phyloP scores from a whole-genome alignment of 2,797 vertebrate genomes.

The Notolabrus celidotus region DNA sequence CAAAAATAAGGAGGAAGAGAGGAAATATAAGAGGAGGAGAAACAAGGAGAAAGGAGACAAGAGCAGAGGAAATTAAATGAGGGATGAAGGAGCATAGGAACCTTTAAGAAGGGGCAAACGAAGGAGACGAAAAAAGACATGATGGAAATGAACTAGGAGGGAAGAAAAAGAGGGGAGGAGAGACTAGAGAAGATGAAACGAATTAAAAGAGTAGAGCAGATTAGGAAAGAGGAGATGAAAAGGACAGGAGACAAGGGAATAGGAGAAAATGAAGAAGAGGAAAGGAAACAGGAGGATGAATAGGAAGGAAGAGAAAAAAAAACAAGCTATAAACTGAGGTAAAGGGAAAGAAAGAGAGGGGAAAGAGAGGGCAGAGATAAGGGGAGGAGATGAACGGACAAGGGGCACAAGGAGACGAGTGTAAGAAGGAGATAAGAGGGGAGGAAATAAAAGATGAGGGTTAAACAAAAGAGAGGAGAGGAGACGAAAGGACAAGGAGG shows the following conservation, averaged over 20 bases:
- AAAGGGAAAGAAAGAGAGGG: not conserved
- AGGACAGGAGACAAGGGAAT: no score
- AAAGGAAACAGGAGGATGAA: not conserved
- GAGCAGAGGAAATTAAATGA: not conserved
- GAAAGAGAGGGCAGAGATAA: conserved; percentile 10
- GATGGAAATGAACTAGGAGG: not conserved
- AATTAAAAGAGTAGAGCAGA: no score
- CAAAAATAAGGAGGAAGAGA: not conserved
- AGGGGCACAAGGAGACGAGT: not conserved
- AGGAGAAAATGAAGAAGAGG: no score
- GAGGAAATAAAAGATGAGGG: not conserved
- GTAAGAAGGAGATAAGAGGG: not conserved
- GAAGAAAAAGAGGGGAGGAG: not conserved
- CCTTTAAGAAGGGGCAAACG: not conserved
- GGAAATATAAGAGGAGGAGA: not conserved
- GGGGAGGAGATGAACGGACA: conserved; percentile 1
- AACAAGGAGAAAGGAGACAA: not conserved
- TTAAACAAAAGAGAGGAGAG: conserved; percentile 2
- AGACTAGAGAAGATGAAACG: no score
- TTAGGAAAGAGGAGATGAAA: no score
- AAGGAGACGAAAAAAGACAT: not conserved
- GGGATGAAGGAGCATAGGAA: not conserved
- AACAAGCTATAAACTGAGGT: not conserved
- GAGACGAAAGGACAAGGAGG: not conserved
- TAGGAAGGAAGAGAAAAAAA: not conserved